Conservation (phyloP, 2,113 vertebrate genomes). For the Terrapene triunguis region DNA sequence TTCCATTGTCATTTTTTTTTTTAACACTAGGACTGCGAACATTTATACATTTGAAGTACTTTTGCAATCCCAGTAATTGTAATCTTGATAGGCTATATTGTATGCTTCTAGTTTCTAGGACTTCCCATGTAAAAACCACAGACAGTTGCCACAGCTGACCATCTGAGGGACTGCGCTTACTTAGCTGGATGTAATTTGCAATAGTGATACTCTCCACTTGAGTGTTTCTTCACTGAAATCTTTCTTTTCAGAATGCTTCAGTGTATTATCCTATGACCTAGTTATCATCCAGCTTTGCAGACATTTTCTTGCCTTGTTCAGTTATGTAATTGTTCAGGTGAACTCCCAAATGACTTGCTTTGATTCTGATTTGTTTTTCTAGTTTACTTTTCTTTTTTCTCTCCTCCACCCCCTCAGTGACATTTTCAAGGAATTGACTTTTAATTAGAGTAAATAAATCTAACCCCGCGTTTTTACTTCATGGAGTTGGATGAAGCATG, state of each 20-base stretch:
- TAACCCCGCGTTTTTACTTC: slow-evolving; percentile 14
- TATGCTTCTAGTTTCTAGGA: neutral
- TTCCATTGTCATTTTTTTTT: slow-evolving; percentile 27
- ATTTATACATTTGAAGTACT: slow-evolving; percentile 23
- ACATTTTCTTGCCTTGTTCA: neutral
- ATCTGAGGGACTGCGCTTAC: slow-evolving; percentile 15
- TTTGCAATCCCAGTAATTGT: neutral
- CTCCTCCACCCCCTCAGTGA: neutral
- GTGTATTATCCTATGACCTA: neutral
- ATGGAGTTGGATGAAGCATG: slow-evolving; percentile 26
- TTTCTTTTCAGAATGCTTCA: slow-evolving; percentile 4
- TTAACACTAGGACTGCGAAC: slow-evolving; percentile 30
- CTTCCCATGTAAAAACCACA: slow-evolving; percentile 21
- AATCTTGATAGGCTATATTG: neutral
- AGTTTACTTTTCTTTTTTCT: neutral
- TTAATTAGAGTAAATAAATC: slow-evolving; percentile 7
- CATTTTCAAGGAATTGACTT: slow-evolving; percentile 20
- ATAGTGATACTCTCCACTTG: slow-evolving; percentile 1
- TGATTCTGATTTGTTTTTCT: neutral
- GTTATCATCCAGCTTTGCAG: neutral
- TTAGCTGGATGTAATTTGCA: slow-evolving; percentile 26
- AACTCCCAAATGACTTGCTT: neutral
- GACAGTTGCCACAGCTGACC: slow-evolving; percentile 49
- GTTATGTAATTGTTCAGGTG: neutral
- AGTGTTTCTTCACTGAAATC: neutral